Evolutionary conservation across 2,797 vertebrate genomes (phyloP).

Genomic region (Hippoglossus hippoglossus): DNA sequence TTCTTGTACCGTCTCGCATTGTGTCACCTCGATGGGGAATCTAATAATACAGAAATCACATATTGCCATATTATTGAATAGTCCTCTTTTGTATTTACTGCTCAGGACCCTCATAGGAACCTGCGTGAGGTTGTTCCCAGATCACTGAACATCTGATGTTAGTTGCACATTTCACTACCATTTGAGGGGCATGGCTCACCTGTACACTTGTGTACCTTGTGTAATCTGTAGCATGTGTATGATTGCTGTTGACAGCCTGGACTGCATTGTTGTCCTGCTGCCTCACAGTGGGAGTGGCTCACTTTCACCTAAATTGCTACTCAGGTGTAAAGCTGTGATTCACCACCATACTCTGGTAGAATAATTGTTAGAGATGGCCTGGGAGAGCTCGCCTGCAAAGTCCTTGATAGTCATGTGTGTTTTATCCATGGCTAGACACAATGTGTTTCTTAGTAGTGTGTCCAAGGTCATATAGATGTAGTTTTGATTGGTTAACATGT

Average conservation of each 20-base stretch:
- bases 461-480: conserved; percentile 41
- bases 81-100: neutral
- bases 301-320: conserved; percentile 24
- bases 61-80: neutral
- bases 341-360: conserved; percentile 1
- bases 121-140: neutral
- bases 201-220: conserved; percentile 17
- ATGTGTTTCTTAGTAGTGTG: conserved; percentile 26
- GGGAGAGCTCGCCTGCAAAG: conserved; percentile 19
- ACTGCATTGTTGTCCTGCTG: conserved; percentile 33
- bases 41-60: neutral
- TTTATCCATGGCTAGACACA: conserved; percentile 27
- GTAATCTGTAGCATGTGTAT: conserved; percentile 32
- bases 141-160: conserved; percentile 48
- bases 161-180: conserved; percentile 69
- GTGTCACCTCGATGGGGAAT: neutral
- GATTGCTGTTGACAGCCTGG: conserved; percentile 17
- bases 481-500: conserved; percentile 34
- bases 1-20: conserved; percentile 1
- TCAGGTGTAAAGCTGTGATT: conserved; percentile 26
- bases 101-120: neutral
- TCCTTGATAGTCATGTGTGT: conserved; percentile 13
- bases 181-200: conserved; percentile 75
- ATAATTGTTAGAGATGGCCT: conserved; percentile 17
- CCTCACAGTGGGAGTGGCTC: conserved; percentile 25